Evolutionary conservation across 2,888 invertebrate genomes (phyloP), one percentile per base, ranked within the genome.

Genomic region (Ormyrus nitidulus): DNA sequence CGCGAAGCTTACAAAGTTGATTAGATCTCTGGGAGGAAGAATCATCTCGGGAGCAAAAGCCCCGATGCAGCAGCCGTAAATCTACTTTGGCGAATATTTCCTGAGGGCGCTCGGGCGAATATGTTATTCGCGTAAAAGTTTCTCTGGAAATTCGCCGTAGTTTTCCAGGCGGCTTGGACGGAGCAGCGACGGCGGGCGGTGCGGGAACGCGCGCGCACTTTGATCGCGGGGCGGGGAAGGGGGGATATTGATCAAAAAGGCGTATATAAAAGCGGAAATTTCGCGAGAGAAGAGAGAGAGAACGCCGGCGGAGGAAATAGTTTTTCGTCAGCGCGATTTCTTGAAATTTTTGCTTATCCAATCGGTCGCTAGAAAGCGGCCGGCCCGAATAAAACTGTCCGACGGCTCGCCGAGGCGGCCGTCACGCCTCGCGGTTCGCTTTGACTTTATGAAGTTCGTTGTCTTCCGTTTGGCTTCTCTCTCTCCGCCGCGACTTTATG

Each of bases 401-500:
- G 79, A 80, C 74, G 78, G 78, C n/a, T 34, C 70, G 70, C 9
- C 70, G 74, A 19, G 65, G 46, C 54, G 64, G 51, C 54, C 56
- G 81, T 77, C 79, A 77, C 81, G 82, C 68, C 68, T 79, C 34
- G 78, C 78, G 69, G 64, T 71, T 80, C 75, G 77, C 80, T 81
- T 82, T 71, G 82, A 83, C 80, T 85, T 85, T 84, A 84, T 84
- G 82, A 85, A 85, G 83, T 84, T 84, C 83, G 82, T 80, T 84
- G 75, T 83, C 82, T 83, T 79, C 73, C 69, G 73, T 74, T 79
- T 59, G 69, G 51, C 59, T 69, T 69, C 48, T n/a, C 53, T 6
- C 19, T 56, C 71, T 61, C n/a, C 82, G 70, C 77, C 83, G 76
- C 84, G 83, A 83, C 85, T 88, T 87, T 88, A 88, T 85, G 88